Percentiles rank a stretch among this genome's conserved stretches.
phyloP scores from a whole-genome alignment of 1,140 invertebrate species.

The Dendroctonus valens region DNA sequence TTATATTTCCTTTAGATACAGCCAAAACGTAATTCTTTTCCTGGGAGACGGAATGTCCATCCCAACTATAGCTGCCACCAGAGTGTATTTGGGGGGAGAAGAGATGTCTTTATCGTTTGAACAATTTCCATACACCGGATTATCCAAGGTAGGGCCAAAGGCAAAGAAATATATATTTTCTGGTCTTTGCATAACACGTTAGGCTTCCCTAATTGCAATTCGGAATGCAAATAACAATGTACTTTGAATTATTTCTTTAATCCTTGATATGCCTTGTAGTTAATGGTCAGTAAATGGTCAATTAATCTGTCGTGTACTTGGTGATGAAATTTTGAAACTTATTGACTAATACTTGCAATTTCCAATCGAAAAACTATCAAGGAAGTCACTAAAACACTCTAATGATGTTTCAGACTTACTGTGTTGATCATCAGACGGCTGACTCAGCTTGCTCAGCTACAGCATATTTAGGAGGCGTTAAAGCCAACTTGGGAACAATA shows the following conservation, averaged over 20 bases:
- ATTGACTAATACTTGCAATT: too few species aligned
- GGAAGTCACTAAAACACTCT: too few species aligned
- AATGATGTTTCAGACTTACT: slow-evolving; percentile 69
- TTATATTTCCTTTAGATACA: slow-evolving; percentile 40
- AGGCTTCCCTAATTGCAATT: too few species aligned
- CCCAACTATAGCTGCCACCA: slow-evolving; percentile 68
- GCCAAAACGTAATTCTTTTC: slow-evolving; percentile 78
- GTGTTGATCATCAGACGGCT: slow-evolving; percentile 74
- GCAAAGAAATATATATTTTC: not conserved
- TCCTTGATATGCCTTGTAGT: too few species aligned
- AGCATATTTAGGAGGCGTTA: slow-evolving; percentile 81
- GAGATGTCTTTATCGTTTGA: slow-evolving; percentile 71
- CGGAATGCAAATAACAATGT: too few species aligned
- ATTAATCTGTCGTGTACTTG: too few species aligned
- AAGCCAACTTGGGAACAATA: slow-evolving; percentile 76
- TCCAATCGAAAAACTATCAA: too few species aligned
- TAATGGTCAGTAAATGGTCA: too few species aligned
- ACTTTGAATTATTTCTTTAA: too few species aligned
- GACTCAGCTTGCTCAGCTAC: slow-evolving; percentile 71
- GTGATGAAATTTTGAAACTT: too few species aligned
- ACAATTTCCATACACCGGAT: slow-evolving; percentile 69
- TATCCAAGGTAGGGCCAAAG: slow-evolving; percentile 64
- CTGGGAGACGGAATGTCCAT: slow-evolving; percentile 81
- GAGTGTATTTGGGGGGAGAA: slow-evolving; percentile 70
- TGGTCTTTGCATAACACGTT: too few species aligned